phyloP scores from a whole-genome alignment of 2,797 vertebrate species.

The Diceros bicornis region DNA sequence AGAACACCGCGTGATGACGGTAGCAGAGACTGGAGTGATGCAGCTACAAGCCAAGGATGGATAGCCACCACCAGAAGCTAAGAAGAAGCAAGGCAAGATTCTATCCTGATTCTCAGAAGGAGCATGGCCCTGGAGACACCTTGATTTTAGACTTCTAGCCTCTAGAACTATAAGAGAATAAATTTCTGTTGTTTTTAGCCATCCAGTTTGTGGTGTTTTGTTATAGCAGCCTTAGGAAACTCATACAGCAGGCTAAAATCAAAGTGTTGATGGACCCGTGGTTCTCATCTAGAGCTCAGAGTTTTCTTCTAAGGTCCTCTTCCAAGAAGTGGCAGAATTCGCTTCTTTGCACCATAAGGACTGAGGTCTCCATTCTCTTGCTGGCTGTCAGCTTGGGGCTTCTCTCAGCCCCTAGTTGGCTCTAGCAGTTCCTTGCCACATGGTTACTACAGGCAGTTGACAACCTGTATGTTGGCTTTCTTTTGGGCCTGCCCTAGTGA shows the following conservation, averaged over 20 bases:
- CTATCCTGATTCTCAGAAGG: not conserved
- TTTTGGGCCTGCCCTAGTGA: not conserved
- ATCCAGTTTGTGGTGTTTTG: not conserved
- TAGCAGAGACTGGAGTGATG: not conserved
- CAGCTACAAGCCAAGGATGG: not conserved
- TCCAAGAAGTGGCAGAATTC: not conserved
- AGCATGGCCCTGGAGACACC: not conserved
- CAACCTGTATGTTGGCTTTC: not conserved
- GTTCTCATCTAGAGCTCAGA: not conserved
- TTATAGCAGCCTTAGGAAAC: not conserved
- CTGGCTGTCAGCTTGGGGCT: not conserved
- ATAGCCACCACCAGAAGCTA: not conserved
- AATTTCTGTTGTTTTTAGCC: not conserved
- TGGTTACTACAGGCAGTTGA: not conserved
- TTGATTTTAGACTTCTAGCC: not conserved
- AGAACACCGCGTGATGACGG: not conserved
- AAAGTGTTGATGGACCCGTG: not conserved
- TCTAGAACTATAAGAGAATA: not conserved
- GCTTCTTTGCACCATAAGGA: not conserved
- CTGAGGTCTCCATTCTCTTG: not conserved
- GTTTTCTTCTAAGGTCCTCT: not conserved
- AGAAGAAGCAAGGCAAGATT: not conserved
- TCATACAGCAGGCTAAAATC: not conserved
- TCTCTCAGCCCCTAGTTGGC: not conserved
- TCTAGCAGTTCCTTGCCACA: not conserved